Conservation (phyloP, 2,113 vertebrate species). For the Mixornis gularis region DNA sequence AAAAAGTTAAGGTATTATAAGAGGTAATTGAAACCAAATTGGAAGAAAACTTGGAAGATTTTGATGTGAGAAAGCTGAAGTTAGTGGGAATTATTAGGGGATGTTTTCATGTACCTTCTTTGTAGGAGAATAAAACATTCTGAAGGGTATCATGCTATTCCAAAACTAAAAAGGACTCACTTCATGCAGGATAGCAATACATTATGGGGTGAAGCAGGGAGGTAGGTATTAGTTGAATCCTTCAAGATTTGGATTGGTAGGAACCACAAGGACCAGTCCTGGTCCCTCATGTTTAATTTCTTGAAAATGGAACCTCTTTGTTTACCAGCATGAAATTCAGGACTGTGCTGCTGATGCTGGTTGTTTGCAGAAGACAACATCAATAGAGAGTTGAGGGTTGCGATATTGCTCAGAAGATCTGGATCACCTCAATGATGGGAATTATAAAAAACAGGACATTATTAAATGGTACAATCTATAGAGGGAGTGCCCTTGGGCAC, state of each 20-base stretch:
- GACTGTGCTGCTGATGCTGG: background rate
- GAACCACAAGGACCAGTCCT: background rate
- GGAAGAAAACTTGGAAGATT: background rate
- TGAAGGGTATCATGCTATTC: background rate
- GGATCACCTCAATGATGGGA: background rate
- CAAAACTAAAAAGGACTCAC: background rate
- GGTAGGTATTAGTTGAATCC: background rate
- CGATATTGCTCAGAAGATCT: background rate
- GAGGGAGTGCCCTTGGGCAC: background rate
- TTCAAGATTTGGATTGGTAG: background rate
- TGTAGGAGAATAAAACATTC: background rate
- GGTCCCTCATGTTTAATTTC: background rate
- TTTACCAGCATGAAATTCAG: background rate
- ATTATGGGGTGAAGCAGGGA: background rate
- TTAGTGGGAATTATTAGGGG: background rate
- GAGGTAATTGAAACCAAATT: background rate
- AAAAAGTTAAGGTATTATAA: background rate
- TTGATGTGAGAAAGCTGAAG: background rate
- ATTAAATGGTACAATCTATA: background rate
- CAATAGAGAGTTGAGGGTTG: background rate
- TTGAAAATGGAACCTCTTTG: background rate
- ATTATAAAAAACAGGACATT: background rate
- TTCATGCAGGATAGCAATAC: background rate
- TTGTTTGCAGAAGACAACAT: background rate
- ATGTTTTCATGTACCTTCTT: background rate